A percentile compares a stretch with the other conserved stretches of the same genome.
Evolutionary conservation across 1,140 invertebrate species (phyloP).

Genomic region (Pogonomyrmex barbatus): DNA sequence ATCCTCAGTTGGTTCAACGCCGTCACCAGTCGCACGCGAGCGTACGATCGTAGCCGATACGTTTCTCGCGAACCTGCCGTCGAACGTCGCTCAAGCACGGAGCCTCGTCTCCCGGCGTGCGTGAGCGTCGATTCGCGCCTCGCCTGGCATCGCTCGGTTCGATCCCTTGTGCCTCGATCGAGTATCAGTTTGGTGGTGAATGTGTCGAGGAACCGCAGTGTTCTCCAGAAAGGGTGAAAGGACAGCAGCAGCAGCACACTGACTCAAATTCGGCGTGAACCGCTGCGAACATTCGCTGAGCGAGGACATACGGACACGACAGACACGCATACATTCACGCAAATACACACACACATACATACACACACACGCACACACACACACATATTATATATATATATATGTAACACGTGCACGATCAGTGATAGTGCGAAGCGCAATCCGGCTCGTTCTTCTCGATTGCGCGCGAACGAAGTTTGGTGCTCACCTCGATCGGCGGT

Average conservation of each 20-base stretch:
- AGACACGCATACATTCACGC: background rate
- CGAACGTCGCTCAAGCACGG: constrained; percentile 20
- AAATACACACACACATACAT: background rate
- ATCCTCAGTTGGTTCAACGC: constrained; percentile 71
- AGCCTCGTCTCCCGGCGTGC: constrained; percentile 27
- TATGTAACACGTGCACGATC: background rate
- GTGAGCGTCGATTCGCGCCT: constrained; percentile 32
- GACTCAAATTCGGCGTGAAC: constrained; percentile 16
- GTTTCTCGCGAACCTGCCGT: constrained; percentile 4
- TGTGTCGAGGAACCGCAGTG: constrained; percentile 26
- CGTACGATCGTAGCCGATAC: constrained; percentile 57
- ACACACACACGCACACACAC: background rate
- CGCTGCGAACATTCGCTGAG: constrained; percentile 9
- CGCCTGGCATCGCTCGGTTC: background rate
- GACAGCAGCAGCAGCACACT: background rate
- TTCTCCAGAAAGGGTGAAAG: too few species aligned
- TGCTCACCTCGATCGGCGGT: background rate
- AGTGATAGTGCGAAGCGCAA: constrained; percentile 46
- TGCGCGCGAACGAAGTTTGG: background rate
- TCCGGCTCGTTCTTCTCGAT: background rate
- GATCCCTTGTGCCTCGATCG: background rate
- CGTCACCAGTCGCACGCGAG: constrained; percentile 67
- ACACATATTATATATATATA: too few species aligned
- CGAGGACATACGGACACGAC: constrained; percentile 63
- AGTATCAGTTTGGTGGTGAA: background rate